phyloP scores from a whole-genome alignment of 2,113 vertebrate genomes.

The Leucosticte australis region DNA sequence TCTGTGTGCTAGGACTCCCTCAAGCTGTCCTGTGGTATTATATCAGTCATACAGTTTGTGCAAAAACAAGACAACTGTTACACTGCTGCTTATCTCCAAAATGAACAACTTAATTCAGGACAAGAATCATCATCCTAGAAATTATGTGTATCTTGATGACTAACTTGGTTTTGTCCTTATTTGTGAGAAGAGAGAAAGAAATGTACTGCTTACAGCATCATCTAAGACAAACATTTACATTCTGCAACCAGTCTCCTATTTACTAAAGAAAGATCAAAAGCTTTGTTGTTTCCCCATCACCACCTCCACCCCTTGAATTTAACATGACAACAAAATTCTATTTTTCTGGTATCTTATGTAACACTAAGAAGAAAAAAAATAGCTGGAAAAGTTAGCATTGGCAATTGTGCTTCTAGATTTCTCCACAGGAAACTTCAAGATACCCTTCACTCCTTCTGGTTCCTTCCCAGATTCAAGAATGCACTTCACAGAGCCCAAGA shows the following conservation, averaged over 20 bases:
- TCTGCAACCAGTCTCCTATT: constrained; percentile 19
- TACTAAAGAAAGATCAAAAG: constrained; percentile 52
- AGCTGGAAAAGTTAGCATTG: neutral
- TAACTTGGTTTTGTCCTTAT: neutral
- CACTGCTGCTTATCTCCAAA: neutral
- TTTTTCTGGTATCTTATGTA: constrained; percentile 11
- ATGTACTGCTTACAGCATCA: neutral
- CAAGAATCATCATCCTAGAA: neutral
- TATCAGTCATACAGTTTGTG: neutral
- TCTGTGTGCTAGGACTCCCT: neutral
- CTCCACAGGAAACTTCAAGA: neutral
- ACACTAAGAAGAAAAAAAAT: neutral
- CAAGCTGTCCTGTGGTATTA: neutral
- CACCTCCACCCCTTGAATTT: neutral
- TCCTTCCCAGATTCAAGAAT: neutral
- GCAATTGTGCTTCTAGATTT: neutral
- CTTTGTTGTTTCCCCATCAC: neutral
- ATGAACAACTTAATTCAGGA: neutral
- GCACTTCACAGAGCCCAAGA: neutral
- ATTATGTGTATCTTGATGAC: neutral
- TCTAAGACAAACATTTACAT: constrained; percentile 23
- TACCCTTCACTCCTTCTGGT: neutral
- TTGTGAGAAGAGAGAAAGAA: neutral
- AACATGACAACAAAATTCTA: neutral
- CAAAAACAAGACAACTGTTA: neutral